Evolutionary conservation across 2,797 vertebrate species (phyloP).

Genomic region (Anniella stebbinsi): DNA sequence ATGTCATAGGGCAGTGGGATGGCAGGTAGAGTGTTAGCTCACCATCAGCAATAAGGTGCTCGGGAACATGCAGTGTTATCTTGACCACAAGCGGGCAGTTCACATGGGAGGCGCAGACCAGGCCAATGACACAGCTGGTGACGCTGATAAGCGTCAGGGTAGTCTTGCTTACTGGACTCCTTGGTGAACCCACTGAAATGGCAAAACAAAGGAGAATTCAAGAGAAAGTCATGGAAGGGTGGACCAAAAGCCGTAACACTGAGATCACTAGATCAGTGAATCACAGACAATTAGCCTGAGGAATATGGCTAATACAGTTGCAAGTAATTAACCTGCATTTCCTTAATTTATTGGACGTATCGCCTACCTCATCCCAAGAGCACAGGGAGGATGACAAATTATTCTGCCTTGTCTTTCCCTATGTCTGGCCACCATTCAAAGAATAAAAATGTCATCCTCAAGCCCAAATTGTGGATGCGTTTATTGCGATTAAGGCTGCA

Average conservation of each 20-base stretch:
- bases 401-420: background rate
- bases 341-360: background rate
- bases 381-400: background rate
- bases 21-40: constrained; percentile 57
- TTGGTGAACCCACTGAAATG: constrained; percentile 89
- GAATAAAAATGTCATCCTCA: background rate
- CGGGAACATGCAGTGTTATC: constrained; percentile 95
- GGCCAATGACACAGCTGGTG: constrained; percentile 92
- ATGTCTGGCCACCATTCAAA: background rate
- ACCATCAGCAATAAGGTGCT: constrained; percentile 98
- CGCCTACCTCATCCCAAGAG: background rate
- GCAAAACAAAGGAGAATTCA: background rate
- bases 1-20: no score
- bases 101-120: constrained; percentile 94
- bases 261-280: background rate
- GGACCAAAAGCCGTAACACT: background rate
- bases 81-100: constrained; percentile 92
- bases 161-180: constrained; percentile 98
- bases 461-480: background rate
- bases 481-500: background rate
- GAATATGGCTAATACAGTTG: no score
- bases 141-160: constrained; percentile 97
- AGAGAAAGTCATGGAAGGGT: background rate
- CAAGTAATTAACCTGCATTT: background rate
- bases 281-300: background rate